A percentile compares a stretch with the other conserved stretches of the same genome.
Evolutionary conservation across 2,797 vertebrate species (phyloP).

Genomic region (Liasis olivaceus): DNA sequence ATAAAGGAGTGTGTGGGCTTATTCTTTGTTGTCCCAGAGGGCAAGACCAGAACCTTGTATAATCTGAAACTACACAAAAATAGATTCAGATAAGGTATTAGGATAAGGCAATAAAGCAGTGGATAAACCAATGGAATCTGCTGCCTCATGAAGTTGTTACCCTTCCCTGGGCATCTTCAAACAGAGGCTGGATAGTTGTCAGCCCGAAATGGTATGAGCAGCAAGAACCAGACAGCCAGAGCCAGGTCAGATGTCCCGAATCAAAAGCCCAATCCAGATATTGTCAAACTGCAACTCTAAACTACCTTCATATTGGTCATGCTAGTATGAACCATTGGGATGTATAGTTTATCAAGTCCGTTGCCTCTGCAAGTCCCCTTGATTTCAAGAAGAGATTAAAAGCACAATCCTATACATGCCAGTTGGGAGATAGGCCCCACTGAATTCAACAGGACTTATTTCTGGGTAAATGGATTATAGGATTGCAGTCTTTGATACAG

Average conservation of each 20-base stretch:
- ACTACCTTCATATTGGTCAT: no score
- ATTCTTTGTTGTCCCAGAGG: not conserved
- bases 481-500: no score
- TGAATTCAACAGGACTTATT: not conserved
- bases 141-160: not conserved
- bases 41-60: not conserved
- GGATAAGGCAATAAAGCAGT: not conserved
- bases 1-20: not conserved
- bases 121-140: not conserved
- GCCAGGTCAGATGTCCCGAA: not conserved
- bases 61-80: not conserved
- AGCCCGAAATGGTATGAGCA: not conserved
- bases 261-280: not conserved
- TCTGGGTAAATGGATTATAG: not conserved
- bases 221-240: not conserved
- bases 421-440: not conserved
- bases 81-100: not conserved
- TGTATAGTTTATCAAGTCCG: no score
- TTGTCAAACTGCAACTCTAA: no score
- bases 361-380: no score
- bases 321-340: no score
- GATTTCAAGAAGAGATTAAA: not conserved
- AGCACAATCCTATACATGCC: not conserved
- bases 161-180: not conserved
- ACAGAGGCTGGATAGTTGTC: not conserved